phyloP scores from a whole-genome alignment of 1,140 invertebrate genomes.

The Drosophila dunni region DNA sequence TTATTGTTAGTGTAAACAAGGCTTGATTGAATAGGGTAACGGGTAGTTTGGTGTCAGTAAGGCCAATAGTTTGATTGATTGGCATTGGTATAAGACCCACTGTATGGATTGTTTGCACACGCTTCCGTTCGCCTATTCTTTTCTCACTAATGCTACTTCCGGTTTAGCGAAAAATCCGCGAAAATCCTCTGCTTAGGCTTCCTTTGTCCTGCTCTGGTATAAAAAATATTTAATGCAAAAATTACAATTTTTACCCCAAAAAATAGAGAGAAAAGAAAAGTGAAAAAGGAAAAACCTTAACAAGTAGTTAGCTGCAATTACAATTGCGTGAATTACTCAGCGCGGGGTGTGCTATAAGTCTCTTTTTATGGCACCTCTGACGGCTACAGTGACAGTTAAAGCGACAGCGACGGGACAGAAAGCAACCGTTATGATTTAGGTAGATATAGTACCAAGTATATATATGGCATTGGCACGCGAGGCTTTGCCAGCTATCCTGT shows the following conservation, averaged over 20 bases:
- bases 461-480: conserved; percentile 46
- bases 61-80: conserved; percentile 41
- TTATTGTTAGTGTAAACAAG: conserved; percentile 71
- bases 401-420: conserved; percentile 23
- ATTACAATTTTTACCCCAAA: conserved; percentile 60
- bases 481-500: conserved; percentile 37
- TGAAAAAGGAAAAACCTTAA: conserved; percentile 18
- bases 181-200: conserved; percentile 63
- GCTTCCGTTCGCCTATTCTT: conserved; percentile 19
- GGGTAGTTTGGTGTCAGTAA: conserved; percentile 1
- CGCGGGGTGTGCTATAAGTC: conserved; percentile 52
- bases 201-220: conserved; percentile 43
- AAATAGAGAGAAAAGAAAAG: conserved; percentile 7
- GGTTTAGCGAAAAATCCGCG: conserved; percentile 61
- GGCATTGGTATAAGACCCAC: conserved; percentile 37
- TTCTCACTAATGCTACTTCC: conserved; percentile 59
- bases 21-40: conserved; percentile 32
- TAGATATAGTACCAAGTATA: conserved; percentile 20
- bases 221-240: conserved; percentile 43
- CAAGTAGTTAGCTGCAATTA: conserved; percentile 78
- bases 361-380: conserved; percentile 73
- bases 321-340: conserved; percentile 34
- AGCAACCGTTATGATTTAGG: conserved; percentile 73
- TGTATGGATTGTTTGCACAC: background rate
- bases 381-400: conserved; percentile 17